These are phyloP conservation scores for Cremastinae sp. DNA, from an alignment of 2,888 invertebrate species.

Conservation along the genomic window DNA sequence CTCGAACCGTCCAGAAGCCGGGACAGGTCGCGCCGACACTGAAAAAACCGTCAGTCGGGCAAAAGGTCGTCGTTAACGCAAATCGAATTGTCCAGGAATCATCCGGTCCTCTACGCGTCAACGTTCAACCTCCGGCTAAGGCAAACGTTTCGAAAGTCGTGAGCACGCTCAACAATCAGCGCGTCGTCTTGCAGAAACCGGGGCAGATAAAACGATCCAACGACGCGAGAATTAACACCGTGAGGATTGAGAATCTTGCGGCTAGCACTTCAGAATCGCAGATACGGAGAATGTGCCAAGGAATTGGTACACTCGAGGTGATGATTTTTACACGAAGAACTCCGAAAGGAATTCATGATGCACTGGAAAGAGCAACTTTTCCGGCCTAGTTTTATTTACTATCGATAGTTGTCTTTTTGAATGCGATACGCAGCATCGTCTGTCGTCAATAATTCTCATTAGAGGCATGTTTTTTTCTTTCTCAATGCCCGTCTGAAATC, in stretches of 20 bases:
- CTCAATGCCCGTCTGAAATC: no score
- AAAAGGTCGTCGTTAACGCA: slow-evolving; percentile 57
- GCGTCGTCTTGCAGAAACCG: slow-evolving; percentile 69
- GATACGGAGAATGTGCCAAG: slow-evolving; percentile 81
- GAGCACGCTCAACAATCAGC: slow-evolving; percentile 67
- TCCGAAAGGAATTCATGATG: slow-evolving; percentile 1
- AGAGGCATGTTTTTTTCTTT: no score
- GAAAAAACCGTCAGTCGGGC: slow-evolving; percentile 47
- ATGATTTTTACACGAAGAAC: slow-evolving; percentile 72
- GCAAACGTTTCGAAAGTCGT: slow-evolving; percentile 62
- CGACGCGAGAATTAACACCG: slow-evolving; percentile 77
- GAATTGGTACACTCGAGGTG: slow-evolving; percentile 81
- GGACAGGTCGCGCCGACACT: slow-evolving; percentile 44
- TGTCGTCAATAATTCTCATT: no score
- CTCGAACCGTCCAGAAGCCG: slow-evolving; percentile 35
- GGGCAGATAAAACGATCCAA: slow-evolving; percentile 59
- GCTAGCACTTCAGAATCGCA: slow-evolving; percentile 80
- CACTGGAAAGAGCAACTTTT: background rate
- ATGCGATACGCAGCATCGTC: no score
- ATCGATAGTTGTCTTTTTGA: no score
- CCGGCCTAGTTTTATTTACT: background rate
- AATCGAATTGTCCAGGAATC: slow-evolving; percentile 70
- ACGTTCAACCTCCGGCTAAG: slow-evolving; percentile 60
- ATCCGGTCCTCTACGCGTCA: slow-evolving; percentile 55
- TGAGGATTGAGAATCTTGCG: slow-evolving; percentile 81